Conservation (phyloP, 2,113 vertebrate species). For the Penelope pileata region DNA sequence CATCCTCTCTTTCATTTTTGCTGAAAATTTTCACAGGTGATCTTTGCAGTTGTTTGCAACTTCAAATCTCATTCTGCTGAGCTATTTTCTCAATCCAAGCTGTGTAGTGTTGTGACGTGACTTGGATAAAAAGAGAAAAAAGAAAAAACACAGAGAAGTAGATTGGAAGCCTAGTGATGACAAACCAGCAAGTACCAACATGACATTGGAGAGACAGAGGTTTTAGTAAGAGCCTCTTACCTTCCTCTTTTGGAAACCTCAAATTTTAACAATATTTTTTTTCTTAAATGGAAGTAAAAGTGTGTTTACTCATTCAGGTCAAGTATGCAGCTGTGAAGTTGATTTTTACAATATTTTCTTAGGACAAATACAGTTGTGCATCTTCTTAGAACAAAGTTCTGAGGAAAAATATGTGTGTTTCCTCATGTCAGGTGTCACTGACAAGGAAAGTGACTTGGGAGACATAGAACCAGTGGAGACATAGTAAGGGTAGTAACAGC, state of each 20-base stretch:
- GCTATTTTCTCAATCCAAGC: neutral
- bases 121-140: neutral
- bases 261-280: neutral
- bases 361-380: neutral
- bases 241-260: neutral
- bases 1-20: neutral
- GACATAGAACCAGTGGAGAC: neutral
- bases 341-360: neutral
- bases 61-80: neutral
- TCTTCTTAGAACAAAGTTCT: neutral
- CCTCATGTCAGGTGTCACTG: neutral
- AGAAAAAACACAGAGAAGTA: neutral
- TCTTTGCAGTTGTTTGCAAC: neutral
- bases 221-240: neutral
- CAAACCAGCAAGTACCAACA: neutral
- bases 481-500: neutral
- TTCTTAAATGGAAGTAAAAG: neutral
- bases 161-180: neutral
- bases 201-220: neutral
- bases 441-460: neutral
- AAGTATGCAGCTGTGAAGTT: neutral
- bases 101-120: rapidly evolving
- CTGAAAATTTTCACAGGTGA: neutral
- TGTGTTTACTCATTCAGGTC: neutral
- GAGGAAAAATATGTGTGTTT: neutral